Evolutionary conservation across 2,888 invertebrate species (phyloP).

Genomic region (Pherbina coryleti): DNA sequence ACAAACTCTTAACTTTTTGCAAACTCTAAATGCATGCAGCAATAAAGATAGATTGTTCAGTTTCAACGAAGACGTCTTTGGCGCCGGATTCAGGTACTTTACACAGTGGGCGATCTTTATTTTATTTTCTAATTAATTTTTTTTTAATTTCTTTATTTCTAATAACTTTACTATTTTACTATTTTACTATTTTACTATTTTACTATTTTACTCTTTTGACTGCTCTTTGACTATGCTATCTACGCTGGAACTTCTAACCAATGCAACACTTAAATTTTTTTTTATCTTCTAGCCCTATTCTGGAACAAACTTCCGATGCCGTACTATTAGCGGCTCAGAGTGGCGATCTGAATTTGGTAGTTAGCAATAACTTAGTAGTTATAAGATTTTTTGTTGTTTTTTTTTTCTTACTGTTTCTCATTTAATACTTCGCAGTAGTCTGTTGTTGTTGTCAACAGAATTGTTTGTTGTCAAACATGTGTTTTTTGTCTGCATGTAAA

Average conservation of each 20-base stretch:
- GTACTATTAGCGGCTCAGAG: conserved; percentile 86
- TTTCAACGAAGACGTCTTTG: conserved; percentile 83
- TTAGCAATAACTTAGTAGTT: conserved; percentile 26
- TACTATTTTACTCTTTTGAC: conserved; percentile 37
- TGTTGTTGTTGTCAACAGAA: background rate
- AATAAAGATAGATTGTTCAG: conserved; percentile 85
- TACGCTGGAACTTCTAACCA: conserved; percentile 25
- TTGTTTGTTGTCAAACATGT: background rate
- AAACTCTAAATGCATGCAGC: conserved; percentile 77
- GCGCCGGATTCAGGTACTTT: conserved; percentile 68
- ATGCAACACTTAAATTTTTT: conserved; percentile 37
- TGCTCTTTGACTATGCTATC: conserved; percentile 38
- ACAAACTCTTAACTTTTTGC: background rate
- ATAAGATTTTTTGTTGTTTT: conserved; percentile 31
- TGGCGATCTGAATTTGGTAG: conserved; percentile 83
- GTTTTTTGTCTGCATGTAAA: background rate
- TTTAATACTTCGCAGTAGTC: background rate
- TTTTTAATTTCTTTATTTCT: conserved; percentile 27
- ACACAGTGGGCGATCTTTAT: background rate
- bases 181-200: too few relatives aligned
- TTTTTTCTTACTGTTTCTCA: background rate
- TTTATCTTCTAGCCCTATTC: conserved; percentile 74
- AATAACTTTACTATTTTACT: conserved; percentile 18
- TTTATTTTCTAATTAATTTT: conserved; percentile 4
- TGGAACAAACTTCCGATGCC: conserved; percentile 86